Evolutionary conservation across 2,888 invertebrate species (phyloP).

Genomic region (Callyntrura sp.): DNA sequence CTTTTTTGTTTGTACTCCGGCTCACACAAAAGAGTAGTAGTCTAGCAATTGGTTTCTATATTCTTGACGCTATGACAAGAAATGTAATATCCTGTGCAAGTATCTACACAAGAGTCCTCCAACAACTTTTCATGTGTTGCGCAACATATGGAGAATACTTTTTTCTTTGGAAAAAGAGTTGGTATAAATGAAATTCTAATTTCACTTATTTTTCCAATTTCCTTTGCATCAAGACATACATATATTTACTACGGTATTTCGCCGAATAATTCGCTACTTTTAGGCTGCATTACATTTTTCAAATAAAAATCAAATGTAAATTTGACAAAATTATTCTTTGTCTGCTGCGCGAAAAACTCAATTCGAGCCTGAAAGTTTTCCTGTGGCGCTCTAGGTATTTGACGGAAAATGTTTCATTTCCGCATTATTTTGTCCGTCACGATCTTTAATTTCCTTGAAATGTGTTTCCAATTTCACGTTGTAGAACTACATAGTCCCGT

Average conservation of each 20-base stretch:
- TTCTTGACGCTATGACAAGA: constrained; percentile 17
- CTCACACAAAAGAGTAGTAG: neutral
- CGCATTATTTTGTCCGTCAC: constrained; percentile 17
- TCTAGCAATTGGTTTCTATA: neutral
- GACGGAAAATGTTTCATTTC: constrained; percentile 50
- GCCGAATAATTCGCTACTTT: neutral
- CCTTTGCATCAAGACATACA: neutral
- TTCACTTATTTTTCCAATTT: constrained; percentile 49
- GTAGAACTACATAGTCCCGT: too few relatives aligned
- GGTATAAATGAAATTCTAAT: constrained; percentile 47
- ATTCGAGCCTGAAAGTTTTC: neutral
- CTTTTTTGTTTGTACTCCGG: neutral
- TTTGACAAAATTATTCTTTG: neutral
- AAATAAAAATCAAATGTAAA: constrained; percentile 27
- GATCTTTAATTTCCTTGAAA: constrained; percentile 61
- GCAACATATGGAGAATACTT: neutral
- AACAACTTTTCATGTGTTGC: neutral
- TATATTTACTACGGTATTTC: constrained; percentile 8
- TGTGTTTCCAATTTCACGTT: neutral
- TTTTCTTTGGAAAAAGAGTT: neutral
- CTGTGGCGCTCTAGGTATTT: neutral
- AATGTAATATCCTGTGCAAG: constrained; percentile 17
- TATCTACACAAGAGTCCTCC: neutral
- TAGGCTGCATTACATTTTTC: constrained; percentile 16
- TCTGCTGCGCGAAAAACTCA: too few relatives aligned